Evolutionary conservation across 2,797 vertebrate species (phyloP), one percentile per base, ranked within the genome.

Genomic region (Cercopithecus hamlyni): DNA sequence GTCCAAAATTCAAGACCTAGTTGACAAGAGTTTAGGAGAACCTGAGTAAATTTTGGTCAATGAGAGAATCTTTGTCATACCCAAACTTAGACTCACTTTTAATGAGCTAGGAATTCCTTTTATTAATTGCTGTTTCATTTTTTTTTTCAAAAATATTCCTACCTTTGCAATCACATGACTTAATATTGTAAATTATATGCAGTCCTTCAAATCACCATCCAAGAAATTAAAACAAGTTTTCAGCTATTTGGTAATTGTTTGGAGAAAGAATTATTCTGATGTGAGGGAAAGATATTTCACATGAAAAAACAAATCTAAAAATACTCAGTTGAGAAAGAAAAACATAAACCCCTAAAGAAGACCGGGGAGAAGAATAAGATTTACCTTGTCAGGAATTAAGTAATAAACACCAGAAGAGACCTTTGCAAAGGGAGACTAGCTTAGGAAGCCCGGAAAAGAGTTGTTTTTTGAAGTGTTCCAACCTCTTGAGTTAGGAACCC

Each of bases 231-330:
- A 97, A 93, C 90, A 97, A 96, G 85, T 96, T 81, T 50, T 92
- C 96, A 88, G 76, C 97, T 97, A 96, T 92, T 95, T 97, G 73
- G 88, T 97, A 94, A 67, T 97, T 93, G 61, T 97, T 97, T 94
- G 61, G 50, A 84, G 64, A 93, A 85, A 61, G 55, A 50, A 83
- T 80, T 82, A 39, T 72, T 97, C 50, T 58, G 83, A 86, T 80
- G n/a, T 94, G 77, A 94, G 96, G 36, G 82, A 81, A 97, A 98
- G 97, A 89, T 50, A 96, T 96, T 93, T 91, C n/a, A 77, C 41
- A 57, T 87, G 57, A 50, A 85, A 80, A 85, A 73, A 5, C 88
- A 96, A 97, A 95, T 81, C 45, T 96, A 96, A 98, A 97, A 30
- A 50, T 39, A 45, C 50, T 93, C 90, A 50, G 15, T 64, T 88